Percentiles rank a stretch among this genome's conserved stretches.
phyloP scores from a whole-genome alignment of 2,797 vertebrate genomes.

The Enteromius radiatus region DNA sequence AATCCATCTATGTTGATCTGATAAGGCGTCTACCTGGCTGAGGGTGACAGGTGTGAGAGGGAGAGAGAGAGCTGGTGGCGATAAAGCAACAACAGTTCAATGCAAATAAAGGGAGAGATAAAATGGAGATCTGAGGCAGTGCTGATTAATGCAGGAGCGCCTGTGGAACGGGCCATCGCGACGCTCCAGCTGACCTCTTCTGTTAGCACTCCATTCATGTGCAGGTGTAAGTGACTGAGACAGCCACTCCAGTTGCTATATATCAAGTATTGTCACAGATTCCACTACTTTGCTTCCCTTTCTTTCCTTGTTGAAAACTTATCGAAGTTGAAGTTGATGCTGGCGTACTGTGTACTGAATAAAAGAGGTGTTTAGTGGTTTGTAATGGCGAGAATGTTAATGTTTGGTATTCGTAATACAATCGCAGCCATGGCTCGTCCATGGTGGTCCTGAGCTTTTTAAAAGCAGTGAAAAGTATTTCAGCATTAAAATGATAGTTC shows the following conservation, averaged over 20 bases:
- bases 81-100: constrained; percentile 88
- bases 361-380: constrained; percentile 42
- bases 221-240: constrained; percentile 51
- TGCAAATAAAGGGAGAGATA: constrained; percentile 88
- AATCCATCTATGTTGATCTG: constrained; percentile 88
- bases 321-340: constrained; percentile 39
- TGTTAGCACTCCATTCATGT: constrained; percentile 54
- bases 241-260: constrained; percentile 41
- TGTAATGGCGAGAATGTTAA: constrained; percentile 11
- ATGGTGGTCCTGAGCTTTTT: constrained; percentile 9
- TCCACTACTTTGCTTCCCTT: constrained; percentile 24
- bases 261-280: constrained; percentile 50
- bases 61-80: constrained; percentile 85
- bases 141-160: constrained; percentile 88
- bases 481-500: background rate
- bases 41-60: constrained; percentile 89
- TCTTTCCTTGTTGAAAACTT: constrained; percentile 34
- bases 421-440: background rate
- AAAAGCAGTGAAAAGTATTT: background rate
- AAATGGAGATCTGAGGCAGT: constrained; percentile 82
- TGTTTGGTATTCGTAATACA: background rate
- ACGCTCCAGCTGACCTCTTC: constrained; percentile 81
- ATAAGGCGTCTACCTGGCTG: constrained; percentile 85
- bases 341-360: constrained; percentile 15
- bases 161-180: constrained; percentile 83